Percentiles rank a stretch among this genome's conserved stretches.
These are phyloP conservation scores for Microcebus lehilahytsara DNA, from an alignment of 2,113 vertebrate genomes.

Conservation along the genomic window DNA sequence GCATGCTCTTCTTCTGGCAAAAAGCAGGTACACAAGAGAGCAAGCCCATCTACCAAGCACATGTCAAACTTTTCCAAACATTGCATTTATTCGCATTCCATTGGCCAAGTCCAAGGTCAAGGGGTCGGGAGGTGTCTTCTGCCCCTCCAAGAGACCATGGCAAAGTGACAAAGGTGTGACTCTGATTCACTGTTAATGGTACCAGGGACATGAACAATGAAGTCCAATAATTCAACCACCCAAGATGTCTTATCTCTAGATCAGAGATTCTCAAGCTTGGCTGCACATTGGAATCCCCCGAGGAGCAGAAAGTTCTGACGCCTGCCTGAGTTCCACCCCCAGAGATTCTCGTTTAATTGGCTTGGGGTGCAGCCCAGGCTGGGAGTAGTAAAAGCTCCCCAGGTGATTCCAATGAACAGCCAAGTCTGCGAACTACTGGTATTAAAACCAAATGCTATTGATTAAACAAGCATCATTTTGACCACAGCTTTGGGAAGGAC, in stretches of 20 bases:
- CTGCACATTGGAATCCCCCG: background rate
- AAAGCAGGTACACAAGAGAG: background rate
- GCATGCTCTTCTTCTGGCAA: background rate
- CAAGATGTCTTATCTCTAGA: background rate
- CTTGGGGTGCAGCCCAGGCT: conserved; percentile 8
- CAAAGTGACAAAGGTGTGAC: background rate
- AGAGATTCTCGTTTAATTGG: conserved; percentile 11
- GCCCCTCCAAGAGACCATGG: background rate
- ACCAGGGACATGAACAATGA: background rate
- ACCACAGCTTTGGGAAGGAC: conserved; percentile 14
- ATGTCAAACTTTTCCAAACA: background rate
- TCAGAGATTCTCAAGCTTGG: background rate
- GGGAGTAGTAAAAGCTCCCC: background rate
- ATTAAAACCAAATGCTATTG: background rate
- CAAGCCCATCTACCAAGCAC: background rate
- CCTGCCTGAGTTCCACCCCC: background rate
- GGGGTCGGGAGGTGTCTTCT: background rate
- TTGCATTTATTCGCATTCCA: background rate
- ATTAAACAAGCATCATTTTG: conserved; percentile 21
- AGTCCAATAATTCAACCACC: background rate
- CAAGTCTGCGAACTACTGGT: background rate
- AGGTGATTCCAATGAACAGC: background rate
- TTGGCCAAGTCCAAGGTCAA: background rate
- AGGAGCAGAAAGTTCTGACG: background rate
- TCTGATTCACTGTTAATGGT: too few relatives aligned